Conservation (phyloP, 2,797 vertebrate genomes). For the Sebastes kiyomatsui region DNA sequence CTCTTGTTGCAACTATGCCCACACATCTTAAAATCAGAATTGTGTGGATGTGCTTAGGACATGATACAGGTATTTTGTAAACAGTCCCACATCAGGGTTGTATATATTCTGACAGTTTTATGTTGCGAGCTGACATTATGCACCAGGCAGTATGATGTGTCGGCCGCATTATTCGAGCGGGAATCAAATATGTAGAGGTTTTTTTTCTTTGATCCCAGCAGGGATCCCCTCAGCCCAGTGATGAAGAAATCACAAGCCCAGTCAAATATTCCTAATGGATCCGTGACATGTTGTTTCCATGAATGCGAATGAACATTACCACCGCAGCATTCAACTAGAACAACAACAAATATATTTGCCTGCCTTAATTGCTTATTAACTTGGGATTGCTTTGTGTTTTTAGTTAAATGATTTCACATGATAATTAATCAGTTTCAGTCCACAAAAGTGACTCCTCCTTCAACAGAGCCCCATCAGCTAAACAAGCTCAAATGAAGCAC, state of each 20-base stretch:
- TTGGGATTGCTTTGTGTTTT: slow-evolving; percentile 58
- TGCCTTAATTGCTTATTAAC: slow-evolving; percentile 64
- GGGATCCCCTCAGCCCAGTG: neutral
- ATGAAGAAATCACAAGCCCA: neutral
- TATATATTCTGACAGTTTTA: slow-evolving; percentile 5
- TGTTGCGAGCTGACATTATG: slow-evolving; percentile 10
- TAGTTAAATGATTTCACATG: slow-evolving; percentile 52
- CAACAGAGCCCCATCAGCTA: slow-evolving; percentile 46
- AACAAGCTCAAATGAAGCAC: slow-evolving; percentile 47
- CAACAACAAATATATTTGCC: slow-evolving; percentile 32
- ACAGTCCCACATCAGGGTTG: slow-evolving; percentile 22
- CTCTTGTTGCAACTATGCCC: neutral
- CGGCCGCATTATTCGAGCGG: neutral
- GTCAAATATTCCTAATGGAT: slow-evolving; percentile 7
- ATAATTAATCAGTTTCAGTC: slow-evolving; percentile 62
- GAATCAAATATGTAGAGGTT: slow-evolving; percentile 4
- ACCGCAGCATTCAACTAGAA: slow-evolving; percentile 27
- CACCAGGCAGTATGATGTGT: neutral
- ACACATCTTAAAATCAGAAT: slow-evolving; percentile 10
- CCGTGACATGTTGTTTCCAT: slow-evolving; percentile 21
- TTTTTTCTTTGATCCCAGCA: slow-evolving; percentile 8
- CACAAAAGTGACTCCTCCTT: slow-evolving; percentile 37
- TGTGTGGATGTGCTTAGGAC: slow-evolving; percentile 11
- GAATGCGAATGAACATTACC: slow-evolving; percentile 23
- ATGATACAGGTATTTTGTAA: slow-evolving; percentile 23